These are phyloP conservation scores for Pangasianodon gigas DNA, from an alignment of 2,113 vertebrate genomes.

Conservation along the genomic window DNA sequence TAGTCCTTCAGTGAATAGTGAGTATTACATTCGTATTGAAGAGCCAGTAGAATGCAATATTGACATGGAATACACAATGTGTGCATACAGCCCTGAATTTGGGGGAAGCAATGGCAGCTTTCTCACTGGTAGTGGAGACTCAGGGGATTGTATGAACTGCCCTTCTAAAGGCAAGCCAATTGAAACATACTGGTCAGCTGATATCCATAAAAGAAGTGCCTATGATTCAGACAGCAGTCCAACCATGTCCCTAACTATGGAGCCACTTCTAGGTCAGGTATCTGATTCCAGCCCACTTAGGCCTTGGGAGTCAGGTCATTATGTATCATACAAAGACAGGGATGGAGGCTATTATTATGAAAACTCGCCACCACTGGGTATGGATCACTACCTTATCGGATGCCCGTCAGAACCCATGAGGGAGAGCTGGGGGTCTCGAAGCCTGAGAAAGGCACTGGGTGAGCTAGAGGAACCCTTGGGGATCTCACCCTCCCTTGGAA, in stretches of 20 bases:
- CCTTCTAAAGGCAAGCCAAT: conserved; percentile 64
- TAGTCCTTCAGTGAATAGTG: conserved; percentile 86
- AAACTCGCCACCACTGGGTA: conserved; percentile 61
- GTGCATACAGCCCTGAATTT: conserved; percentile 78
- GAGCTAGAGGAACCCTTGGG: conserved; percentile 80
- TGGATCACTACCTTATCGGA: conserved; percentile 69
- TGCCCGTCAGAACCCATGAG: conserved; percentile 63
- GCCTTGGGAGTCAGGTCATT: conserved; percentile 76
- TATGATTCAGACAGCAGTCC: conserved; percentile 80
- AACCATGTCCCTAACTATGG: conserved; percentile 81
- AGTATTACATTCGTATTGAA: conserved; percentile 95
- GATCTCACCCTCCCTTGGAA: conserved; percentile 62
- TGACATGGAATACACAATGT: conserved; percentile 80
- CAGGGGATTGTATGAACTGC: conserved; percentile 69
- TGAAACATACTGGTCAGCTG: conserved; percentile 72
- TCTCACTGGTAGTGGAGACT: conserved; percentile 66
- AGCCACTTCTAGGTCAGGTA: conserved; percentile 82
- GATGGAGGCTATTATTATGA: conserved; percentile 77
- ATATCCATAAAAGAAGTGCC: conserved; percentile 66
- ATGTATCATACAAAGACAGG: conserved; percentile 77
- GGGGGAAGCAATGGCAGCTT: conserved; percentile 73
- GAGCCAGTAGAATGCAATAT: conserved; percentile 79
- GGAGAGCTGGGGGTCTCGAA: conserved; percentile 76
- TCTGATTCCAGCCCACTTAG: conserved; percentile 61
- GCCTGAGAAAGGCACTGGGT: conserved; percentile 71